Base-by-base conservation (phyloP, 2,888 invertebrate species). In the Galeruca laticollis region DNA sequence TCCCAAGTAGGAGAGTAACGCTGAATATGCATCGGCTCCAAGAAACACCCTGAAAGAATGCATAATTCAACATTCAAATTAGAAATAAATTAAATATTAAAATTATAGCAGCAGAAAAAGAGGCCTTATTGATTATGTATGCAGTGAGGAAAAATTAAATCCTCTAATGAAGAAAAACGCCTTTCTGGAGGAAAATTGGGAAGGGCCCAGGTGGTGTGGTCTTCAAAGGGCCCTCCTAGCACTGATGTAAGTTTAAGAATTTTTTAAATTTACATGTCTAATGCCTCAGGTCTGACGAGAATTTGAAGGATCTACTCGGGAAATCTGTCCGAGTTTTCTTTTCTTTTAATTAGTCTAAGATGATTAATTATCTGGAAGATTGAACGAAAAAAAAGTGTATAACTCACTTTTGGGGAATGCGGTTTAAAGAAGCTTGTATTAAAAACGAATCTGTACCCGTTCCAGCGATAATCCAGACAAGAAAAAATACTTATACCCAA, bases 21-120 rank as follows among this genome's bases (percentile, higher is more conserved):
- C 82, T 82, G 84, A 84, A 83, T 82, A 84, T 83, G 83, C 83
- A 83, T 80, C 80, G 82, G 77, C 78, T 54, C 74, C 68, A 75
- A 79, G 81, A 78, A 82, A 82, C 80, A 81, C 77, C 80, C 79
- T 77, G 81, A 82, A 82, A 82, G 82, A 83, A 85, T 85, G 85
- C 85, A 86, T 86, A 84, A 86, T 86, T 85, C 85, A 84, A 84
- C 83, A 86, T 86, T 84, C 83, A 86, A 86, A 86, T 86, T 86
- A 85, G 86, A 86, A 86, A 86, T 86, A 86, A 86, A 86, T 86
- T 86, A 86, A 86, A 86, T 86, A 86, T 86, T 84, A 86, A 86
- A 86, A 86, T 86, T 85, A 86, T 82, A 84, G 83, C 82, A 80
- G 77, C 80, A 84, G 83, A 81, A 80, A 82, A 82, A 82, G 79